Evolutionary conservation across 2,113 vertebrate species (phyloP).

Genomic region (Lipotes vexillifer): DNA sequence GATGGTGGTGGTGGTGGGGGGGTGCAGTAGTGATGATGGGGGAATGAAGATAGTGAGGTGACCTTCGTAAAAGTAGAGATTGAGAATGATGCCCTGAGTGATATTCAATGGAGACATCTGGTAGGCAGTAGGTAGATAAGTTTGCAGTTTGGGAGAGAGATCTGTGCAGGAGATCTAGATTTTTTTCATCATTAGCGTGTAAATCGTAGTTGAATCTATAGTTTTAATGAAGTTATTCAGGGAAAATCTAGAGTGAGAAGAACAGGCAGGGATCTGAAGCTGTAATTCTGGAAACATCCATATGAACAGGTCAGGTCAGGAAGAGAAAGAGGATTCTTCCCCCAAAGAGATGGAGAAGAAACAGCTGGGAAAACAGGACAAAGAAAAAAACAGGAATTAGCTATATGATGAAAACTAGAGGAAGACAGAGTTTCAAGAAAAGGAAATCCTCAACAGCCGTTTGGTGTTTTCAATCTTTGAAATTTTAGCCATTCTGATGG

Average conservation of each 20-base stretch:
- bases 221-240: neutral
- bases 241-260: neutral
- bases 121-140: neutral
- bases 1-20: too few species aligned
- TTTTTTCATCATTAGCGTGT: neutral
- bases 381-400: neutral
- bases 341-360: neutral
- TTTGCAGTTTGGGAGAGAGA: neutral
- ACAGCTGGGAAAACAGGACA: neutral
- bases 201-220: neutral
- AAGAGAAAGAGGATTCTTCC: neutral
- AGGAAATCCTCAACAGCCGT: neutral
- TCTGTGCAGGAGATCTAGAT: neutral
- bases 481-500: neutral
- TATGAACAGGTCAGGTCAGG: neutral
- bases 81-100: neutral
- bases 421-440: neutral
- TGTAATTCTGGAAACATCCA: neutral
- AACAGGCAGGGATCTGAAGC: neutral
- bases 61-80: neutral
- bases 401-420: neutral
- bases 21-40: neutral
- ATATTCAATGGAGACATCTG: neutral
- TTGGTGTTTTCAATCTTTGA: neutral
- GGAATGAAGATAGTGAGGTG: neutral